phyloP scores from a whole-genome alignment of 2,888 invertebrate species.

The Cyrtodaria siliqua region DNA sequence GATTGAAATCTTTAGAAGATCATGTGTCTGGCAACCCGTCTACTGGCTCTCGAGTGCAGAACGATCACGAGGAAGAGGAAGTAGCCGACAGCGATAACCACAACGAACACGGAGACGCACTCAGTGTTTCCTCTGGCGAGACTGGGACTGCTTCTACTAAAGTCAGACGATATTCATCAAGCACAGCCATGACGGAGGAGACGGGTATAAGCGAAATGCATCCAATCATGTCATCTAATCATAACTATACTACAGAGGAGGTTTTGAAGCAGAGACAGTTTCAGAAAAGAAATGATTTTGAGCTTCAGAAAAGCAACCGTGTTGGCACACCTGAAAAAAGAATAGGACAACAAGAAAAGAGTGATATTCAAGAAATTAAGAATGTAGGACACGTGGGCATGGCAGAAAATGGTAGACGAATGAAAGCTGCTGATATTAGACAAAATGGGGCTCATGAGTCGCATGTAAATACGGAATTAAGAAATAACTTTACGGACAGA shows the following conservation, averaged over 20 bases:
- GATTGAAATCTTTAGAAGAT: constrained; percentile 23
- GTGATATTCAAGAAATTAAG: no score
- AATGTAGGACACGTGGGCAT: neutral
- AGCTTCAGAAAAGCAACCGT: neutral
- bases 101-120: no score
- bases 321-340: neutral
- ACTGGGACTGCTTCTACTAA: neutral
- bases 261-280: no score
- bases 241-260: no score
- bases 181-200: neutral
- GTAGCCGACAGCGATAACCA: no score
- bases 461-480: no score
- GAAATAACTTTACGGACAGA: no score
- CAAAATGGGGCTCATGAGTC: neutral
- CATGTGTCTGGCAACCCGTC: no score
- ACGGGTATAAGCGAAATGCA: neutral
- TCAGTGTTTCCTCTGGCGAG: constrained; percentile 35
- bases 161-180: neutral
- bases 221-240: no score
- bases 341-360: neutral
- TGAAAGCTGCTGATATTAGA: neutral
- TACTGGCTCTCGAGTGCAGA: no score
- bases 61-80: neutral
- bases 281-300: no score
- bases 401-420: neutral